Evolutionary conservation across 2,113 vertebrate genomes (phyloP), one percentile per base, ranked within the genome.

Genomic region (Falco punctatus): DNA sequence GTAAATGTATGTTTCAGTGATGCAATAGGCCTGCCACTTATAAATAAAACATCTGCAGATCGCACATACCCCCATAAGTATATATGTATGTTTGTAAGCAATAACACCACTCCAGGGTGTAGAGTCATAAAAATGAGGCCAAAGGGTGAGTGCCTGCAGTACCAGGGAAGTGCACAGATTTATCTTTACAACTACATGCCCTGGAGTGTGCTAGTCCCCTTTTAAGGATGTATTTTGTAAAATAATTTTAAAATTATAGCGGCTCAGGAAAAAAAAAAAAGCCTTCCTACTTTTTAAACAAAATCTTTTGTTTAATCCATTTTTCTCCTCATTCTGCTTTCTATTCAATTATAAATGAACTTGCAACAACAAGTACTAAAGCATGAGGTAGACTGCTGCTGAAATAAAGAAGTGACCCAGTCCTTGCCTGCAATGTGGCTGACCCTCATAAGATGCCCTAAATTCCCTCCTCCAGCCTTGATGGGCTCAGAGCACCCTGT

Each of bases 41-140:
- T 94, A 97, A 98, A 98, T 97, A 98, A 98, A 97, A 97, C 97
- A 98, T 96, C 97, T 97, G 84, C 92, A 92, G 92, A 75, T 95
- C 42, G 1, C 94, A 51, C 90, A 32, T 83, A 94, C 65, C 81
- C 93, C 90, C 92, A 48, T 85, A 92, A 96, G 83, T 91, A 91
- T 95, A 66, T 88, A 48, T 49, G 55, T 91, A 81, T 86, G 88
- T 83, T 80, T 73, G 82, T 91, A 95, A 93, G 88, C 93, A 92
- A 96, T 97, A 97, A 90, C 95, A 90, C 96, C 95, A 95, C 97
- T 96, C 96, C 94, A 90, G 97, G 97, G 95, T 96, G 95, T 79
- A 96, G 79, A 81, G 92, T 85, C 94, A 83, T 98, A 97, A 97
- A 97, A 86, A 67, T 4, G 91, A 97, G 97, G 95, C 97, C 94